Base-by-base conservation (phyloP, 1,140 invertebrate genomes). In the Scylla paramamosain region DNA sequence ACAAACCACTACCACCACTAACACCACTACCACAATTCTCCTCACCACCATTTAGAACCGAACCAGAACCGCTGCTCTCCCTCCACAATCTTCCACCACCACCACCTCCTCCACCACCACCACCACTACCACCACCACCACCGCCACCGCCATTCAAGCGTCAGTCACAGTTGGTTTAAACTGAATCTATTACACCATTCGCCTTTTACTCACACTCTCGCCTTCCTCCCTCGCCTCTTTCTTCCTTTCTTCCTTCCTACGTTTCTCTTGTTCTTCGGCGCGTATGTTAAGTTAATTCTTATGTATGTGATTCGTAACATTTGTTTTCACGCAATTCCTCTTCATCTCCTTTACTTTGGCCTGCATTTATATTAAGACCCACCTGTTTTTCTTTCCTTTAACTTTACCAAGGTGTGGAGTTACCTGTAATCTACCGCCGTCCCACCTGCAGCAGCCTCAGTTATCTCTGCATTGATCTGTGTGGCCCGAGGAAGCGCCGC, bases 161-260 rank as follows among this genome's bases (percentile, higher is more conserved):
- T 77, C 67, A 77, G 67, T 77, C 67, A 77, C 67, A 77, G 20
- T 77, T 77, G 67, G 67, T 77, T 77, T 77, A 77, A 77, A 77
- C 20, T 77, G 67, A 77, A 77, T 77, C 67, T 77, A 77, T 77
- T 77, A 77, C 67, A 77, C 16, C 67, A 77, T 77, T 77, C 67
- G 25, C 67, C 67, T 77, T 77, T 77, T 77, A 77, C 67, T 25
- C 67, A 77, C 67, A 77, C 20, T n/a, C 25, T n/a, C 4, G 67
- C 20, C 67, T 77, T 77, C 67, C 67, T 77, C 67, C 25, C 4
- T 59, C 52, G 20, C 52, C 20, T 59, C 67, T n/a, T 77, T n/a
- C 67, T n/a, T 77, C 67, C 25, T 77, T 77, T 7, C 25, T 77
- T 20, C 25, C 6, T 20, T n/a, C 20, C 67, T 77, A n/a, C 16